Percentiles rank a stretch among this genome's conserved stretches.
phyloP scores from a whole-genome alignment of 2,113 vertebrate species.

The Notarius quadriscutis region DNA sequence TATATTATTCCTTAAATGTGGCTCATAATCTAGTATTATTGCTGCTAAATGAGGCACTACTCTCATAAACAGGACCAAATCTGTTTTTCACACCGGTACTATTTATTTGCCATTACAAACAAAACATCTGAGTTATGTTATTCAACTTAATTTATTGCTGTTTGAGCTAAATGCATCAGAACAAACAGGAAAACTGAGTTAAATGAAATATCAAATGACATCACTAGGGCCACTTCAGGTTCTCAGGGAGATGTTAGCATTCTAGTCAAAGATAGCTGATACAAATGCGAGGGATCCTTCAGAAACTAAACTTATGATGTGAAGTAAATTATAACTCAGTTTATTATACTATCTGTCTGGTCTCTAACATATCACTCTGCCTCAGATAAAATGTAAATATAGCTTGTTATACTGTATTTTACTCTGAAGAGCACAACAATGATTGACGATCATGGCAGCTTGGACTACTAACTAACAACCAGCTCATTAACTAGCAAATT shows the following conservation, averaged over 20 bases:
- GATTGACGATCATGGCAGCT: neutral
- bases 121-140: neutral
- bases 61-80: neutral
- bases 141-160: neutral
- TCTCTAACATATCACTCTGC: neutral
- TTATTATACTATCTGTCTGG: neutral
- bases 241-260: neutral
- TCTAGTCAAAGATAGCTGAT: neutral
- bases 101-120: slow-evolving; percentile 1
- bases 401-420: neutral
- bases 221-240: neutral
- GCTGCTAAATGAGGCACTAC: neutral
- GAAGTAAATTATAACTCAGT: neutral
- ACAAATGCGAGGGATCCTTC: neutral
- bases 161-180: neutral
- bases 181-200: neutral
- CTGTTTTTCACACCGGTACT: neutral
- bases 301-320: neutral
- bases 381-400: neutral
- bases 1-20: slow-evolving; percentile 4
- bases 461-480: neutral
- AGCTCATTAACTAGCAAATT: neutral
- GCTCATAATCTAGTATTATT: neutral
- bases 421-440: neutral
- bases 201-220: neutral